Percentiles rank a stretch among this genome's conserved stretches.
Conservation (phyloP, 1,140 invertebrate genomes). For the Kradibia gibbosae region DNA sequence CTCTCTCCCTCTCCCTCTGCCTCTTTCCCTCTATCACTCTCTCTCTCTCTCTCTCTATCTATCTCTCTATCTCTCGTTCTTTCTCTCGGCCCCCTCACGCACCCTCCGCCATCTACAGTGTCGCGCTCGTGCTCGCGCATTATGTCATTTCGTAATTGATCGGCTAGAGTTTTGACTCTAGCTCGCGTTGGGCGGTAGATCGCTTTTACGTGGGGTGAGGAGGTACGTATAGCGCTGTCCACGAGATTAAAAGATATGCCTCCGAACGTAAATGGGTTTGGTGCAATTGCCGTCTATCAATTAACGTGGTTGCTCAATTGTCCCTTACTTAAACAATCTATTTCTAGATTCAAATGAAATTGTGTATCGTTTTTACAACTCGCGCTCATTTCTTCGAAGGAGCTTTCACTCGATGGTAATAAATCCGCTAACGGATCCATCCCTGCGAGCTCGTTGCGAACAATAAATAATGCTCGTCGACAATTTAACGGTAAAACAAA, state of each 20-base stretch:
- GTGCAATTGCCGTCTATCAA: not conserved
- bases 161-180: not conserved
- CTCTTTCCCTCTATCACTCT: not conserved
- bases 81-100: too few relatives aligned
- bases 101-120: too few relatives aligned
- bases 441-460: not conserved
- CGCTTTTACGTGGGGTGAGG: not conserved
- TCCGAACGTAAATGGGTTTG: not conserved
- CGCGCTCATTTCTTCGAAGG: not conserved
- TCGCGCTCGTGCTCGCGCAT: not conserved
- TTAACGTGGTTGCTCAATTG: not conserved
- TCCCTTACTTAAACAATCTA: not conserved
- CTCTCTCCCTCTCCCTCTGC: not conserved
- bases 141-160: constrained; percentile 21
- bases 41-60: not conserved
- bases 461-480: not conserved
- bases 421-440: not conserved
- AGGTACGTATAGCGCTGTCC: too few relatives aligned
- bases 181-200: not conserved
- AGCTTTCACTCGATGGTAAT: not conserved
- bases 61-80: not conserved
- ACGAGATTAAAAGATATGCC: not conserved
- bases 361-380: not conserved
- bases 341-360: not conserved
- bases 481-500: not conserved